These are phyloP conservation scores for Porphyrio hochstetteri DNA, from an alignment of 2,113 vertebrate species.

Conservation along the genomic window DNA sequence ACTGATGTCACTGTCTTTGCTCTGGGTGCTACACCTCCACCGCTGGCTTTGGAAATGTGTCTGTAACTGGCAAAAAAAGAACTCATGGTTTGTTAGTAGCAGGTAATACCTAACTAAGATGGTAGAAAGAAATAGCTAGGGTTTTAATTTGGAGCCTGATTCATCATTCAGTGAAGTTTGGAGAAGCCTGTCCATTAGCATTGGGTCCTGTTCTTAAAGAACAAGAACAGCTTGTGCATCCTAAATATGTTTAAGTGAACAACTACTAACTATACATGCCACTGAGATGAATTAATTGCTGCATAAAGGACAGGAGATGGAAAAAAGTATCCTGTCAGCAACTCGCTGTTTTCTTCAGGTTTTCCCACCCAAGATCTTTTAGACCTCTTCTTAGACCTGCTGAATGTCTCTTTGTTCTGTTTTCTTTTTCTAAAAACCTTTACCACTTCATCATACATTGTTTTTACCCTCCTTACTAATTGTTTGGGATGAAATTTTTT, in stretches of 20 bases:
- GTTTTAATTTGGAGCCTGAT: background rate
- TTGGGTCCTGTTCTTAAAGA: background rate
- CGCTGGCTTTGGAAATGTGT: background rate
- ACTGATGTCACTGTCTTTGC: background rate
- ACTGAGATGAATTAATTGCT: background rate
- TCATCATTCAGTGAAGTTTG: background rate
- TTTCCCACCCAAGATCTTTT: background rate
- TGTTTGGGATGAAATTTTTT: background rate
- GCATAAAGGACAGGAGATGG: background rate
- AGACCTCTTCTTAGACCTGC: background rate
- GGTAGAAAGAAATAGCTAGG: background rate
- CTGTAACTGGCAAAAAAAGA: background rate
- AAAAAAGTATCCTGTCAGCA: background rate
- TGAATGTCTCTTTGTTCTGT: background rate
- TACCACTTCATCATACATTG: background rate
- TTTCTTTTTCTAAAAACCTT: background rate
- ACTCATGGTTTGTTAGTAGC: background rate
- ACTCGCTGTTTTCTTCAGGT: background rate
- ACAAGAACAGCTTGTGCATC: background rate
- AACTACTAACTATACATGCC: background rate
- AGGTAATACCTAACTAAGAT: background rate
- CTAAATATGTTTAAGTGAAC: background rate
- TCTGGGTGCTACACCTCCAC: background rate
- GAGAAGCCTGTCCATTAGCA: background rate
- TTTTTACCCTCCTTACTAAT: background rate